These are phyloP conservation scores for Menidia menidia DNA, from an alignment of 2,797 vertebrate genomes.

Conservation along the genomic window DNA sequence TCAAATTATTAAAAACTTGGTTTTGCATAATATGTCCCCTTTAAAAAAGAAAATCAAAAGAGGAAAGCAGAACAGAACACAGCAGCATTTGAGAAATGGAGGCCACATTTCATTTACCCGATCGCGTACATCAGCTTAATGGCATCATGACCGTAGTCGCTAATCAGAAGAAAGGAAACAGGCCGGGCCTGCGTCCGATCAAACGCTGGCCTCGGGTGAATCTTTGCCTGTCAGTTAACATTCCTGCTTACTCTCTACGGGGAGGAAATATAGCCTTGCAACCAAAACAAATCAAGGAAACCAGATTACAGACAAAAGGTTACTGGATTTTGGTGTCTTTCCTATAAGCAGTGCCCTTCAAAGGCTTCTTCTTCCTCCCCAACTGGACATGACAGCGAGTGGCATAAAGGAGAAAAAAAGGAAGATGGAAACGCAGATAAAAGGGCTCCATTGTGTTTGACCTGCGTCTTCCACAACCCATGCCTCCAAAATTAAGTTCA, in stretches of 20 bases:
- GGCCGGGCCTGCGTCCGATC: slow-evolving; percentile 30
- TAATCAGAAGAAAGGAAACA: slow-evolving; percentile 40
- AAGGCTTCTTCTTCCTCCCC: slow-evolving; percentile 23
- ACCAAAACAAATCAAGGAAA: slow-evolving; percentile 4
- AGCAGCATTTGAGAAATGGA: background rate
- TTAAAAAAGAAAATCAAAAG: no score
- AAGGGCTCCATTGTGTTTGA: slow-evolving; percentile 71
- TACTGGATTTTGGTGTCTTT: slow-evolving; percentile 1
- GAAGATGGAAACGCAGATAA: slow-evolving; percentile 61
- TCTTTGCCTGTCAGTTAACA: slow-evolving; percentile 20
- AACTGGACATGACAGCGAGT: slow-evolving; percentile 24
- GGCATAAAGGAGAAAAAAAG: slow-evolving; percentile 13
- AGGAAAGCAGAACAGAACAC: no score
- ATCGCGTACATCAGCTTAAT: slow-evolving; percentile 16
- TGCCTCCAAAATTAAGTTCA: slow-evolving; percentile 75
- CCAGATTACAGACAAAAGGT: slow-evolving; percentile 17
- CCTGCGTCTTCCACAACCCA: slow-evolving; percentile 65
- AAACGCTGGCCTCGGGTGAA: slow-evolving; percentile 22
- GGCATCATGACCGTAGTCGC: slow-evolving; percentile 16
- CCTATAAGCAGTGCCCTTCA: background rate
- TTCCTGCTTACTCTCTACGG: slow-evolving; percentile 16
- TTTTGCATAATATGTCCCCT: no score
- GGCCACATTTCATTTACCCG: background rate
- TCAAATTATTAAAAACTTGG: no score
- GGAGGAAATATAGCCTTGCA: background rate